Evolutionary conservation across 1,140 invertebrate species (phyloP), one percentile per base, ranked within the genome.

Genomic region (Rhizoglyphus robini): DNA sequence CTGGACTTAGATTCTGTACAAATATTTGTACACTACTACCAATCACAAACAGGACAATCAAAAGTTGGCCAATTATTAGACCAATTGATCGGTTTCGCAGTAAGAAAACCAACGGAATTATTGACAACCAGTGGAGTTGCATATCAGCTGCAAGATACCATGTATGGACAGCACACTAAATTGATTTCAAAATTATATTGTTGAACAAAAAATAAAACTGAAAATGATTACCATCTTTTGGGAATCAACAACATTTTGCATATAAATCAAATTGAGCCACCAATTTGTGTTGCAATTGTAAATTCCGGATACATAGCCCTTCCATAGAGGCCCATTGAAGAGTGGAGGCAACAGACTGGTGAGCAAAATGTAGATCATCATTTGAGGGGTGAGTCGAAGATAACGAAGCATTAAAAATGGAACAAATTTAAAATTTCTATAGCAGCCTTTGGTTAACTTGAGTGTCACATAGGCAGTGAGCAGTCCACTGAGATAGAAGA

Each of bases 71-170:
- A 15, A 49, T 30, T 34, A 64, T 36, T 36, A 64, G 41, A 29
- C 63, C 63, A 34, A 31, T 20, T 31, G 23, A 18, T 13, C 15
- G 2, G 25, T 57, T 70, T 36, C 58, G 68, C 8, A 76, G 54
- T 8, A 71, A 69, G 18, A 72, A 54, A 1, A 76, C 23, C 8
- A 76, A 67, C 1, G 46, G 27, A 2, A 76, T 25, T 3, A 73
- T 73, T 38, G 68, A 65, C 11, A 76, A 63, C 2, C 74, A 30
- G 51, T 71, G 75, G 36, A 76, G 72, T 70, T 76, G 75, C 65
- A 76, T 72, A 66, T 76, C 75, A 48, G 70, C 71, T 0, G 73
- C 75, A n/a, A 74, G 69, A 68, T 74, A 76, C 73, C 74, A 76
- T 4, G 75, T 69, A 66, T 74, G 74, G 15, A 65, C 67, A 34